phyloP scores from a whole-genome alignment of 2,888 invertebrate species.

The Dasysyrphus tricinctus region DNA sequence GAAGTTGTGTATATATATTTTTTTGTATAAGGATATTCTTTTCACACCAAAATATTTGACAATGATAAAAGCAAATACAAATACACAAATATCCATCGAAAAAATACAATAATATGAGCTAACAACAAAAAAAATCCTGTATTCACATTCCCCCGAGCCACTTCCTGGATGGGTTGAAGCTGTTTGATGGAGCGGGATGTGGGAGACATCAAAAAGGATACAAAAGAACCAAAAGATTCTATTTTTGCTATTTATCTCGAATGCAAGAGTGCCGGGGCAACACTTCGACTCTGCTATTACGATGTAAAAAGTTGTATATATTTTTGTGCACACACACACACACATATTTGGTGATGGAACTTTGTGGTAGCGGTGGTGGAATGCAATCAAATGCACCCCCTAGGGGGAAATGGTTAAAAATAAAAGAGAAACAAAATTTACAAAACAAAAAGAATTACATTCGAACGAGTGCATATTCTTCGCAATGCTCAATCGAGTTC shows the following conservation, averaged over 20 bases:
- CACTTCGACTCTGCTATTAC: conserved; percentile 68
- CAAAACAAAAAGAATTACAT: conserved; percentile 64
- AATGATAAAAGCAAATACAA: conserved; percentile 74
- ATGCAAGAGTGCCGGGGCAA: conserved; percentile 65
- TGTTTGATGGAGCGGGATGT: conserved; percentile 12
- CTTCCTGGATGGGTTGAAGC: conserved; percentile 26
- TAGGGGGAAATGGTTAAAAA: conserved; percentile 1
- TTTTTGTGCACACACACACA: conserved; percentile 11
- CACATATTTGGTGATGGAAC: background rate
- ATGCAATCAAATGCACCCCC: conserved; percentile 61
- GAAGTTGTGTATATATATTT: conserved; percentile 29
- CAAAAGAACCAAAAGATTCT: conserved; percentile 62
- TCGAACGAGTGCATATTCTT: conserved; percentile 66
- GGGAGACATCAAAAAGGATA: conserved; percentile 34
- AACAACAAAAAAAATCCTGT: conserved; percentile 57
- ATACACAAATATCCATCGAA: conserved; percentile 65
- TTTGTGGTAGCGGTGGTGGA: conserved; percentile 13
- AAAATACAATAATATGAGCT: conserved; percentile 48
- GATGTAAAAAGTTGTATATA: conserved; percentile 45
- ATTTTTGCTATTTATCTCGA: conserved; percentile 62
- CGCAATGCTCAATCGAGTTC: conserved; percentile 71
- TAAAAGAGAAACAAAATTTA: conserved; percentile 19
- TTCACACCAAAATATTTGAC: conserved; percentile 64
- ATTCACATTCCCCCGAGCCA: conserved; percentile 39
- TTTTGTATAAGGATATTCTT: conserved; percentile 39